phyloP scores from a whole-genome alignment of 2,113 vertebrate species.

The Tichodroma muraria region DNA sequence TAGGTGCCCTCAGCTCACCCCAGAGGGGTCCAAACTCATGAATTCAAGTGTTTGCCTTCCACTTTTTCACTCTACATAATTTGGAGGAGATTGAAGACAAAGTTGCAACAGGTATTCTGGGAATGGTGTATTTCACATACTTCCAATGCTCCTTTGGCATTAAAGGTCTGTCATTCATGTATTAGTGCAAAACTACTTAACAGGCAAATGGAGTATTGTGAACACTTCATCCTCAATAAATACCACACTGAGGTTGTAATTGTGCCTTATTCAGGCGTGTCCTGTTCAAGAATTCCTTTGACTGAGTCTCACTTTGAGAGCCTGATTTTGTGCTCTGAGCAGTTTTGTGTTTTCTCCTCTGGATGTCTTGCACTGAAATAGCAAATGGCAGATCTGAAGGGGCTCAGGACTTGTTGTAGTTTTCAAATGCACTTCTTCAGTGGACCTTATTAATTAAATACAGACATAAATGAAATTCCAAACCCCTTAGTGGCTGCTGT shows the following conservation, averaged over 20 bases:
- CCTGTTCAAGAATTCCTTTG: not conserved
- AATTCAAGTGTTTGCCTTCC: not conserved
- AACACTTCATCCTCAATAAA: not conserved
- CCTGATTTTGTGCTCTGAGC: not conserved
- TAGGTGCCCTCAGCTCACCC: not conserved
- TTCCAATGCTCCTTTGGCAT: not conserved
- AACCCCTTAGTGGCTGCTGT: not conserved
- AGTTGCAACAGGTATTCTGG: not conserved
- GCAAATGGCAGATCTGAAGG: not conserved
- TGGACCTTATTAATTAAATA: not conserved
- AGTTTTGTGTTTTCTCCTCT: not conserved
- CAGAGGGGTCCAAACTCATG: not conserved
- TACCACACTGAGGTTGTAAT: not conserved
- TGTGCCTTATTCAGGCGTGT: not conserved
- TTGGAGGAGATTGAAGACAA: not conserved
- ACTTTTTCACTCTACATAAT: not conserved
- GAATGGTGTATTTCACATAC: fast-evolving
- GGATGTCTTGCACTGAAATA: not conserved
- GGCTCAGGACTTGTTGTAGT: not conserved
- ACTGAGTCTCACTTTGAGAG: not conserved
- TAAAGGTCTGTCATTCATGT: not conserved
- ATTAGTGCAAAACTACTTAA: not conserved
- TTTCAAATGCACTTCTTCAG: not conserved
- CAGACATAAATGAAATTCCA: not conserved
- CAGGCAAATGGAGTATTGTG: not conserved